These are phyloP conservation scores for Pollicipes pollicipes DNA, from an alignment of 1,140 invertebrate species.

Conservation along the genomic window DNA sequence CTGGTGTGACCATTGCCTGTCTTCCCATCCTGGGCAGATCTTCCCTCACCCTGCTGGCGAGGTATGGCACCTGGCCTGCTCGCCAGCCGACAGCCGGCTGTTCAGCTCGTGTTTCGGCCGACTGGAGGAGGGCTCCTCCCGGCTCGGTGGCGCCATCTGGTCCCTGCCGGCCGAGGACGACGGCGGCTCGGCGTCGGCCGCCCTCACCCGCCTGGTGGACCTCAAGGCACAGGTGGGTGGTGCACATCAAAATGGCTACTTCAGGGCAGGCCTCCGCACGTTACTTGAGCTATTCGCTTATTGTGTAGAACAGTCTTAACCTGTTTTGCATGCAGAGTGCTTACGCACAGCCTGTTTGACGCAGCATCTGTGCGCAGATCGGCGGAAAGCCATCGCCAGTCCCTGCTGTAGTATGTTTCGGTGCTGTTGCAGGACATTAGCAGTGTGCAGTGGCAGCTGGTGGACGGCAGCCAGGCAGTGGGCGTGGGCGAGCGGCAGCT, in stretches of 20 bases:
- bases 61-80: constrained; percentile 12
- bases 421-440: not conserved
- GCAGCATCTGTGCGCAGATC: no score
- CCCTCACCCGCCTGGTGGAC: not conserved
- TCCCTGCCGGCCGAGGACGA: not conserved
- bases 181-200: no score
- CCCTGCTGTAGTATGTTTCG: no score
- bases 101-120: constrained; percentile 17
- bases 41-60: constrained; percentile 18
- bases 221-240: not conserved
- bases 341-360: no score
- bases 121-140: not conserved
- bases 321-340: no score
- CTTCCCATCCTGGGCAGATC: no score
- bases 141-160: not conserved
- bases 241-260: no score
- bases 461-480: constrained; percentile 16
- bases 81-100: constrained; percentile 6
- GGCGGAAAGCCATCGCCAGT: no score
- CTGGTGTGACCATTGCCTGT: no score
- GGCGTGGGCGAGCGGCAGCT: not conserved
- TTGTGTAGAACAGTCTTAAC: no score
- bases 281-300: no score
- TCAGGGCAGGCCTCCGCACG: no score
- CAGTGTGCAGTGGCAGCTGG: not conserved